Base-by-base conservation (phyloP, 2,888 invertebrate species). In the Hetaerina titia region DNA sequence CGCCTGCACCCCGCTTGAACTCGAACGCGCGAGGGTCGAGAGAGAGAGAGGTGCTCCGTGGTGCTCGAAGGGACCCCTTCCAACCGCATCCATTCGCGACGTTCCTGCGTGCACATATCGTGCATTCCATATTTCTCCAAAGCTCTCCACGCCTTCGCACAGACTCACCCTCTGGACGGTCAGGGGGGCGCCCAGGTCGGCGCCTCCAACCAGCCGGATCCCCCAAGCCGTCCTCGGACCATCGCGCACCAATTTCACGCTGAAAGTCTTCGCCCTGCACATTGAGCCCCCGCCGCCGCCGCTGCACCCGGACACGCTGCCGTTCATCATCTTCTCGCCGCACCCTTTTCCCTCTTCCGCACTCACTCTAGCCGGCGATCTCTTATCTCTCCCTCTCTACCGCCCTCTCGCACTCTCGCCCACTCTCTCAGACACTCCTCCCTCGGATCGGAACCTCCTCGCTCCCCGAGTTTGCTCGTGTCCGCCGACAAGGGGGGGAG, bases 151-250 rank as follows among this genome's bases (percentile, higher is more conserved):
- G 13, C 22, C 22, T 22, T 5, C 15, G 22, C 45, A 58, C 0
- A 0, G 90, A 97, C 97, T 97, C 98, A 99, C 99, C 98, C 98
- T 98, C 96, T 99, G 99, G 96, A 99, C 98, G 97, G 99, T 98
- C 96, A 99, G 97, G 95, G 99, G 99, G 94, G 98, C 98, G 96
- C 98, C 98, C 96, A 98, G 98, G 97, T 99, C 99, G 96, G 98
- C 97, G 96, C 99, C 99, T 96, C 99, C 99, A 96, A 98, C 98
- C 96, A 99, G 97, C 96, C 99, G 98, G 96, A 99, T 98, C 95
- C 99, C 99, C 99, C 99, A 99, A 96, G 98, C 98, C 96, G 98
- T 98, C 96, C 97, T 97, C 96, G 97, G 97, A 96, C 97, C 97
- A 96, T 98, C 98, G 96, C 98, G 98, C 96, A 97, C 97, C 96